Conservation (phyloP, 2,113 vertebrate genomes). For the Heliornis fulica region DNA sequence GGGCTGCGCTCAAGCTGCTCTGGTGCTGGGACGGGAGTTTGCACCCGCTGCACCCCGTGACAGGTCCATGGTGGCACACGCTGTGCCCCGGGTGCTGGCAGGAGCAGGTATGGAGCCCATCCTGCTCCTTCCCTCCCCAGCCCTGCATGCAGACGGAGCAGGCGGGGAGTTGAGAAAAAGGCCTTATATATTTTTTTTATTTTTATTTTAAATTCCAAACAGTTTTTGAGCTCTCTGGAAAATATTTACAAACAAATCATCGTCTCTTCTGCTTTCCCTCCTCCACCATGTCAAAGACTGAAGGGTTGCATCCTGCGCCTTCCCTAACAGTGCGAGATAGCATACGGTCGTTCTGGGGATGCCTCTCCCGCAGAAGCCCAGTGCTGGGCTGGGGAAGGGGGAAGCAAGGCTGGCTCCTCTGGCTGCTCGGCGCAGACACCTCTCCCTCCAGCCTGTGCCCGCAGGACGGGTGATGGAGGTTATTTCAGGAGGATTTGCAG, state of each 20-base stretch:
- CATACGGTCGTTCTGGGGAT: neutral
- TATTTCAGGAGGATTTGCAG: neutral
- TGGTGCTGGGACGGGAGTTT: neutral
- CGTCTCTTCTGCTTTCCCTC: constrained; percentile 42
- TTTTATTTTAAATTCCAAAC: neutral
- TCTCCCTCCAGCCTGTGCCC: neutral
- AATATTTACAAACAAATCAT: constrained; percentile 59
- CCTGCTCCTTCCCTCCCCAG: neutral
- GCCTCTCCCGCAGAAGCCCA: neutral
- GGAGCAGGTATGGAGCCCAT: neutral
- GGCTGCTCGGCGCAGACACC: neutral
- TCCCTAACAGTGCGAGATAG: neutral
- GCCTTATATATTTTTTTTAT: neutral
- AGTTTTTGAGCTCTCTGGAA: constrained; percentile 19
- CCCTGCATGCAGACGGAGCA: neutral
- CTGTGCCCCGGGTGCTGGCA: neutral
- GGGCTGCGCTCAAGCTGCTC: neutral
- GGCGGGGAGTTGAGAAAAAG: neutral
- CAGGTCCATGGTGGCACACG: fast-evolving
- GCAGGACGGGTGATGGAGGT: neutral
- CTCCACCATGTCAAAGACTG: constrained; percentile 27
- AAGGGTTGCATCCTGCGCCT: constrained; percentile 18
- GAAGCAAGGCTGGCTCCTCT: neutral
- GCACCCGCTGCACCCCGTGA: fast-evolving
- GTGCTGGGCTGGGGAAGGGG: fast-evolving